phyloP scores from a whole-genome alignment of 2,888 invertebrate species.

The Athalia circularis region DNA sequence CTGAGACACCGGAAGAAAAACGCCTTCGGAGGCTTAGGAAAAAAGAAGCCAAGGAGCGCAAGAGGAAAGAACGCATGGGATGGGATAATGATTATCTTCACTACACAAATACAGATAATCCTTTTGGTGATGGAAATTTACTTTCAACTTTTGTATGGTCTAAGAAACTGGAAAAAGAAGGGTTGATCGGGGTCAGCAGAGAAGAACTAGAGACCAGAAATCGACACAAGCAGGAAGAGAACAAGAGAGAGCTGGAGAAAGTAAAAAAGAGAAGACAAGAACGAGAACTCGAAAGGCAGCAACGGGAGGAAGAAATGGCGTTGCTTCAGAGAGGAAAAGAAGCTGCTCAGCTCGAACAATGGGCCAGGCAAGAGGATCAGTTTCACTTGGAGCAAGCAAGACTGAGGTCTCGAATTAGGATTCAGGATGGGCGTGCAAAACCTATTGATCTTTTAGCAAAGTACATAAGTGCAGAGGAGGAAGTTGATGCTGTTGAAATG shows the following conservation, averaged over 20 bases:
- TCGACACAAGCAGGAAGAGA: conserved; percentile 92
- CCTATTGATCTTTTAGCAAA: conserved; percentile 98
- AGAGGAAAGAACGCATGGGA: conserved; percentile 93
- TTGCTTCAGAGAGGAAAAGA: conserved; percentile 92
- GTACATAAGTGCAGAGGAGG: conserved; percentile 93
- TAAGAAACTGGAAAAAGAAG: conserved; percentile 96
- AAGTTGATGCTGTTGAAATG: conserved; percentile 96
- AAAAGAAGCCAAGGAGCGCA: conserved; percentile 93
- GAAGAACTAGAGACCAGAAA: conserved; percentile 90
- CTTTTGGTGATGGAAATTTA: conserved; percentile 97
- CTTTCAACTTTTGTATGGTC: conserved; percentile 97
- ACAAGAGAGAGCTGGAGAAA: conserved; percentile 94
- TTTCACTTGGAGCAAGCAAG: conserved; percentile 98
- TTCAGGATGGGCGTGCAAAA: conserved; percentile 97
- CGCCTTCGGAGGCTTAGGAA: conserved; percentile 88
- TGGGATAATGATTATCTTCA: conserved; percentile 98
- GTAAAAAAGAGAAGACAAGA: conserved; percentile 92
- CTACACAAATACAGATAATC: conserved; percentile 98
- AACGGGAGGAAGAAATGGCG: conserved; percentile 88
- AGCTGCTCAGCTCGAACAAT: conserved; percentile 93
- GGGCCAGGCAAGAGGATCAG: conserved; percentile 97
- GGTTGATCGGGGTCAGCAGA: conserved; percentile 84
- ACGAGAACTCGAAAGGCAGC: conserved; percentile 89
- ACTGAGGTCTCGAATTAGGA: conserved; percentile 93
- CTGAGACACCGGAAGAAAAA: conserved; percentile 98